phyloP scores from a whole-genome alignment of 2,797 vertebrate genomes.

The Diplodus puntazzo region DNA sequence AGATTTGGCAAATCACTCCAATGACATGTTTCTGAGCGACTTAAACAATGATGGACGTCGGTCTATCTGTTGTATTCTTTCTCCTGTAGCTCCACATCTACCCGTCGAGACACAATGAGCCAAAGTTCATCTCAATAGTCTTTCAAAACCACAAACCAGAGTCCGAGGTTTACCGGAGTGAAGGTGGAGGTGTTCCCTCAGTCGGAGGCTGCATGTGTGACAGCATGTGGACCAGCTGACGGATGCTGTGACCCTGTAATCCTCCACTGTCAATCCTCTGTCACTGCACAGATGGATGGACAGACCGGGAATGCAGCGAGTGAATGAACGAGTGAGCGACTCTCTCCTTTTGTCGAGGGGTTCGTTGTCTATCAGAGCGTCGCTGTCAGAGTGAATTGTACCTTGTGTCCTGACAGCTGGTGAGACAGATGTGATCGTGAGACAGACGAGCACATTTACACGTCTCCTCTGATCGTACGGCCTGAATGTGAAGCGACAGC shows the following conservation, averaged over 20 bases:
- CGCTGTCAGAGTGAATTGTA: background rate
- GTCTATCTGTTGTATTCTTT: no score
- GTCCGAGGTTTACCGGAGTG: no score
- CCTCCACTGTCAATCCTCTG: conserved; percentile 57
- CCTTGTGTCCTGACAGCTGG: background rate
- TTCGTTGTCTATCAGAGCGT: background rate
- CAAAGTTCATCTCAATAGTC: no score
- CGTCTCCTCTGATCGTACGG: conserved; percentile 11
- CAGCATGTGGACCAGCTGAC: conserved; percentile 47
- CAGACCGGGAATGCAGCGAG: conserved; percentile 7
- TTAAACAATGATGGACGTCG: no score
- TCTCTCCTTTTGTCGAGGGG: background rate
- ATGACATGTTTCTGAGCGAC: no score
- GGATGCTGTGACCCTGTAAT: conserved; percentile 61
- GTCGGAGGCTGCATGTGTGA: background rate
- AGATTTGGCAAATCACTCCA: no score
- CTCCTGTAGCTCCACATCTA: no score
- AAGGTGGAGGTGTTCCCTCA: no score
- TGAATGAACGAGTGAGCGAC: conserved; percentile 24
- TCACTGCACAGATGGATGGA: conserved; percentile 53
- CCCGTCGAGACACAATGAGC: no score
- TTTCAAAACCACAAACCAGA: no score
- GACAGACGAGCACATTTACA: background rate
- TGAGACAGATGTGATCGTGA: background rate
- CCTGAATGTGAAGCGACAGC: conserved; percentile 24